Evolutionary conservation across 1,140 invertebrate species (phyloP), one percentile per base, ranked within the genome.

Genomic region (Pachypeltis micranthus): DNA sequence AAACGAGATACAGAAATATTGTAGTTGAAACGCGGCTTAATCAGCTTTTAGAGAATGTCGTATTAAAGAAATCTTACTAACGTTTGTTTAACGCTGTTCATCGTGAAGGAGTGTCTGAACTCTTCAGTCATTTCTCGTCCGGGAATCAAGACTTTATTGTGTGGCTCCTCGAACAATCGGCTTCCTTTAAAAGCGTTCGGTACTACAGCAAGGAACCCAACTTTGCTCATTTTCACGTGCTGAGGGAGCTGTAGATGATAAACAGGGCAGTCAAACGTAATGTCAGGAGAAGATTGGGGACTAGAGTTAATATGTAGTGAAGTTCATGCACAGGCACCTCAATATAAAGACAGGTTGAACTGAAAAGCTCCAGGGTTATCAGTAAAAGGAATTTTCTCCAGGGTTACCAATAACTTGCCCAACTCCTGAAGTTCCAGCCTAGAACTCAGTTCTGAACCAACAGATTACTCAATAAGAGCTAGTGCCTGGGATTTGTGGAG

Each of bases 201-300:
- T 27, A 59, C 61, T 14, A 67, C 23, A 14, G 59, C 55, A 4
- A 63, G 23, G 19, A 63, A 63, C 21, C 47, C 29, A n/a, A 66
- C 55, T 39, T 54, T 54, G 10, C 58, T 63, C 26, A 58, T 26
- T 14, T 63, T 29, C 26, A 60, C 59, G 47, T 63, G 65, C 24
- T 44, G 55, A n/a, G 26, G 23, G 12, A 59, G 31, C 65, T 66
- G 44, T 44, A 51, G 47, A 25, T n/a, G n/a, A n/a, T n/a, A n/a
- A n/a, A n/a, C n/a, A n/a, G n/a, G n/a, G n/a, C n/a, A n/a, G n/a
- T n/a, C n/a, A n/a, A n/a, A n/a, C n/a, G n/a, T n/a, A n/a, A n/a
- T n/a, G n/a, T n/a, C n/a, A n/a, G n/a, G n/a, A n/a, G n/a, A n/a
- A n/a, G n/a, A n/a, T n/a, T n/a, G n/a, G n/a, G n/a, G n/a, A n/a